phyloP scores from a whole-genome alignment of 2,113 vertebrate genomes.

The Oncorhynchus kisutch region DNA sequence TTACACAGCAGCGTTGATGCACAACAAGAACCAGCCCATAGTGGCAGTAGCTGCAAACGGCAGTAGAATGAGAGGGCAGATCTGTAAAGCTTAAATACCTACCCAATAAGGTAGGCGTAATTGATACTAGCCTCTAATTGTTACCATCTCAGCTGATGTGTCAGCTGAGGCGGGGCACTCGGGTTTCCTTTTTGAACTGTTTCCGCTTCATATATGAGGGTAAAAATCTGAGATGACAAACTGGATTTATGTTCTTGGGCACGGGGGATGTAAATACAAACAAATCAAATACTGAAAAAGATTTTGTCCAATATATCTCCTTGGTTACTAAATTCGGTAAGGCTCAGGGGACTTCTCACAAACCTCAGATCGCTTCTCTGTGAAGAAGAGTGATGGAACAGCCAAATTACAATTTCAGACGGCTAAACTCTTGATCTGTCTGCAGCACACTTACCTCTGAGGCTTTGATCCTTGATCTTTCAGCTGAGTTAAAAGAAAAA shows the following conservation, averaged over 20 bases:
- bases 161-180: no score
- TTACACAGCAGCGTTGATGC: no score
- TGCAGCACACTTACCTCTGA: conserved; percentile 26
- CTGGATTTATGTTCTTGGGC: neutral
- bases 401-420: conserved; percentile 20
- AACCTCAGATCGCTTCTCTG: neutral
- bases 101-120: no score
- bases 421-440: conserved; percentile 37
- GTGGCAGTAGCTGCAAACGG: no score
- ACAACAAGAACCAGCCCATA: no score
- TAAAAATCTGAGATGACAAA: neutral
- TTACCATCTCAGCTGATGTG: no score
- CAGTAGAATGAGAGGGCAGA: no score
- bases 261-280: neutral
- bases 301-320: conserved; percentile 31
- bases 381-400: conserved; percentile 10
- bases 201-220: neutral
- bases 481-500: conserved; percentile 32
- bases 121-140: no score
- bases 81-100: no score
- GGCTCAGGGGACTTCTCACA: conserved; percentile 11
- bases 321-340: neutral
- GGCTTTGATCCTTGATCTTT: conserved; percentile 37
- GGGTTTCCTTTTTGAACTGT: no score
- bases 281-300: neutral